phyloP scores from a whole-genome alignment of 2,797 vertebrate species.

The Neoniphon sammara region DNA sequence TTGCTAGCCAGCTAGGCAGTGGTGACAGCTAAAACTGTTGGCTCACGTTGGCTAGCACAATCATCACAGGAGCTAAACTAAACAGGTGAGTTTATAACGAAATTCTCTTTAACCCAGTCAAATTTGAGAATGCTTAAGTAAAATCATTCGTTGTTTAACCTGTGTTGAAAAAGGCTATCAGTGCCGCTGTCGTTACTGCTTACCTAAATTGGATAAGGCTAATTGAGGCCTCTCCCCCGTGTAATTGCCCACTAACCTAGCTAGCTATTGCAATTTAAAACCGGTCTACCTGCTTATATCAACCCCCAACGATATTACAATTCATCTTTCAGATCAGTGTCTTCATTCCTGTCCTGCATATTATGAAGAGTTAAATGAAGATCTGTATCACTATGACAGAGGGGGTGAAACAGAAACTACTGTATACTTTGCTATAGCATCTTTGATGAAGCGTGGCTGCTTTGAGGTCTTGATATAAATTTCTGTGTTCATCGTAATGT shows the following conservation, averaged over 20 bases:
- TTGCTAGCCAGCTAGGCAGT: conserved; percentile 64
- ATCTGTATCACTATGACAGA: neutral
- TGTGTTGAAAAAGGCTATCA: neutral
- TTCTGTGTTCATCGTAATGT: neutral
- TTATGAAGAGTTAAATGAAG: neutral
- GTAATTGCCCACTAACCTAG: neutral
- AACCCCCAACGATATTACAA: neutral
- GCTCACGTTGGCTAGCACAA: conserved; percentile 60
- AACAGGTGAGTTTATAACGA: conserved; percentile 68
- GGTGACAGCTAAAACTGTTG: conserved; percentile 65
- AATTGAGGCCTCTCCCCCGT: conserved; percentile 36
- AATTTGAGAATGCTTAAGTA: neutral
- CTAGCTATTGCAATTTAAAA: neutral
- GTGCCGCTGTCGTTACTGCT: neutral
- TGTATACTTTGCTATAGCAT: too few species aligned
- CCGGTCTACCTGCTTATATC: neutral
- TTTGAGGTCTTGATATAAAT: neutral
- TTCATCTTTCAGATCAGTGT: neutral
- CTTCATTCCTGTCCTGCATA: neutral
- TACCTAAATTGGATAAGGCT: neutral
- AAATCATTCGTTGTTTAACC: neutral
- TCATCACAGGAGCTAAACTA: conserved; percentile 61
- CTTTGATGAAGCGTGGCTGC: neutral
- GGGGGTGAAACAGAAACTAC: too few species aligned
- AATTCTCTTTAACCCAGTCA: neutral